phyloP scores from a whole-genome alignment of 2,888 invertebrate genomes.

The Podabrus alpinus region DNA sequence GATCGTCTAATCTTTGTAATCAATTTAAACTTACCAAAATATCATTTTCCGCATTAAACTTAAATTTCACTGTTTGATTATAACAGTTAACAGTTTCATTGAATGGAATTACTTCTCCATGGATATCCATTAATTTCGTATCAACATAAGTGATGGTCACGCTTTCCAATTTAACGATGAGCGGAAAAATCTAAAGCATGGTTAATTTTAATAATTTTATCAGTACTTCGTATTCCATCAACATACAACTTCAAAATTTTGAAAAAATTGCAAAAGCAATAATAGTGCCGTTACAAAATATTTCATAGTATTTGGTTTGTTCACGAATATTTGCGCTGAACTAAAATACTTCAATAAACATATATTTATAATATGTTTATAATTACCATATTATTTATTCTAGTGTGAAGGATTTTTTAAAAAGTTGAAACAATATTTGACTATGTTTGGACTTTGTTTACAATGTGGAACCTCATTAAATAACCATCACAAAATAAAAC shows the following conservation, averaged over 20 bases:
- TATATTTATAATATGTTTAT: neutral
- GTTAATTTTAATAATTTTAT: neutral
- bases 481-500: neutral
- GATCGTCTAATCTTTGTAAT: too few species aligned
- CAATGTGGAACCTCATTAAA: neutral
- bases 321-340: neutral
- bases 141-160: neutral
- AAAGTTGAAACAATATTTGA: neutral
- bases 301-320: neutral
- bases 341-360: neutral
- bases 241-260: neutral
- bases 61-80: neutral
- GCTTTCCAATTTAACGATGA: neutral
- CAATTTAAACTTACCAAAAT: neutral
- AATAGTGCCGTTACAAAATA: neutral
- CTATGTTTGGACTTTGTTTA: neutral
- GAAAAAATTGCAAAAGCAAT: neutral
- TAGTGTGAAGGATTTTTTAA: neutral
- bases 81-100: neutral
- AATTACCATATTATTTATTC: neutral
- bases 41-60: neutral
- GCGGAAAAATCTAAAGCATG: too few species aligned
- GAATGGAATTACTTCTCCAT: neutral
- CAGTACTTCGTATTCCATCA: fast-evolving
- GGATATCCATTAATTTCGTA: neutral